Evolutionary conservation across 2,113 vertebrate species (phyloP), one percentile per base, ranked within the genome.

Genomic region (Cranoglanis bouderius): DNA sequence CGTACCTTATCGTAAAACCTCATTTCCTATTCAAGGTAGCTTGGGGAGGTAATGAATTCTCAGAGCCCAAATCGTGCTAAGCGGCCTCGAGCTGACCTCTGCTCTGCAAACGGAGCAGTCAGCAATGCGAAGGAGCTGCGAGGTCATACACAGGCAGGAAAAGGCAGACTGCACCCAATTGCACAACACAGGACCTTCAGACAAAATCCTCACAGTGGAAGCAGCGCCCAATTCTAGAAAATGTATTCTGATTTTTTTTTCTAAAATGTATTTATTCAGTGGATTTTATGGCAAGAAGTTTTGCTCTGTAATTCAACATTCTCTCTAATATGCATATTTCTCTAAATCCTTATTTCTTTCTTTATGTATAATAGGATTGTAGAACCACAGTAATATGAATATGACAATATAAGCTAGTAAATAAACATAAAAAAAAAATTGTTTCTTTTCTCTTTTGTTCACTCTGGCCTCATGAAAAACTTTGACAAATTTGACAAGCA

Each of bases 81-180:
- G 83, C 72, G 93, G 91, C 92, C 92, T 90, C 74, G 85, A 78
- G 40, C 53, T 93, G 93, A 95, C 94, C 95, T 92, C 91, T 83
- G 87, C 92, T 94, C 93, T 93, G 91, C 92, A 94, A 95, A 94
- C 93, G 89, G 93, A 95, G 93, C 91, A 93, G 92, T 95, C 92
- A 93, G 92, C 92, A 92, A 84, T 92, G 92, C 90, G 91, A 84
- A 49, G 67, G 67, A 90, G 90, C 85, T 84, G 24, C 86, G 89
- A 92, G 93, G 91, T 94, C 85, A 84, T 38, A 32, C n/a, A 46
- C 38, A 80, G 18, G 74, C 26, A 75, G 12, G 35, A 55, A 19
- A 80, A 81, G 82, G 72, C 74, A 87, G 46, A 90, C 88, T 89
- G 85, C 43, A 13, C 10, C 82, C 59, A 72, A 84, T 81, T 6